phyloP scores from a whole-genome alignment of 1,140 invertebrate species.

The Philopotamus ludificatus region DNA sequence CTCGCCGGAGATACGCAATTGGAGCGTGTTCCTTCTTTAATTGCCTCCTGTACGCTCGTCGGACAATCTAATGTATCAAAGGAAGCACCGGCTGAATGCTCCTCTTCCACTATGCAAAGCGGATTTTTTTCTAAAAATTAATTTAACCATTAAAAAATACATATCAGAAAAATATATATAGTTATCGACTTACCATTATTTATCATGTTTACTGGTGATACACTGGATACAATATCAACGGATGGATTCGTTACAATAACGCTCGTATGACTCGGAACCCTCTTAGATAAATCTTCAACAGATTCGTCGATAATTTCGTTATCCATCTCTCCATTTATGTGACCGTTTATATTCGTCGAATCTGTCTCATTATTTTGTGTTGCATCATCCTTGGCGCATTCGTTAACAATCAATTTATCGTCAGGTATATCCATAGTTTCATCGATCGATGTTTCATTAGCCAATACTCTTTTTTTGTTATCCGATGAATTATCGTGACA shows the following conservation, averaged over 20 bases:
- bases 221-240: constrained; percentile 57
- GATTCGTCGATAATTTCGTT: constrained; percentile 45
- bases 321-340: constrained; percentile 40
- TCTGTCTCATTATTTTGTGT: neutral
- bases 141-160: neutral
- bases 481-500: constrained; percentile 12
- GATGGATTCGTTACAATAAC: constrained; percentile 68
- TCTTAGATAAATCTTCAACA: constrained; percentile 44
- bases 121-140: constrained; percentile 36
- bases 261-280: constrained; percentile 49
- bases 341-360: constrained; percentile 33
- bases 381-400: constrained; percentile 50
- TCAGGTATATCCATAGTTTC: constrained; percentile 48
- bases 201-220: constrained; percentile 47
- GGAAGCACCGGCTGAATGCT: constrained; percentile 50
- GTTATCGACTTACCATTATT: constrained; percentile 45
- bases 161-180: neutral
- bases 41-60: constrained; percentile 43
- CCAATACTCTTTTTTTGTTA: constrained; percentile 1
- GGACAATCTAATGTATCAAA: constrained; percentile 52
- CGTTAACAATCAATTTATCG: constrained; percentile 30
- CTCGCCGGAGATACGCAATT: constrained; percentile 76
- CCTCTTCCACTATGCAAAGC: constrained; percentile 52
- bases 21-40: constrained; percentile 45
- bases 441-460: constrained; percentile 43